Evolutionary conservation across 2,113 vertebrate genomes (phyloP), one percentile per base, ranked within the genome.

Genomic region (Anhinga rufa): DNA sequence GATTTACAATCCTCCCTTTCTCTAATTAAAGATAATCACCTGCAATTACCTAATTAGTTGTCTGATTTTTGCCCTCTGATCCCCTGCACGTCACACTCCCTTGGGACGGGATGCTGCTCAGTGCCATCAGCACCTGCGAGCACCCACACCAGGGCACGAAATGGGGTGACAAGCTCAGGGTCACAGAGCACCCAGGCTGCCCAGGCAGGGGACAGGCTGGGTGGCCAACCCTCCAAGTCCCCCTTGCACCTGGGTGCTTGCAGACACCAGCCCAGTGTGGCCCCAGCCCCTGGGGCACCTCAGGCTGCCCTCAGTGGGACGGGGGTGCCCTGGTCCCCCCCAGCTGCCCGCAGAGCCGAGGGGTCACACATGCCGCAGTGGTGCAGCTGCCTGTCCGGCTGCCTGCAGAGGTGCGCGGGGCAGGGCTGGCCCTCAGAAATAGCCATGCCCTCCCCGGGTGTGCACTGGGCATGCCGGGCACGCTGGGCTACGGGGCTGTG

Each of bases 41-140:
- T 36, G 61, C 52, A 86, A 77, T 92, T 88, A 32, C 46, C 31
- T 90, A 72, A 90, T 94, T 86, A 95, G 57, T 0, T 18, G 12
- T 17, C 34, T 83, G 93, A 58, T 86, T 88, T 86, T 83, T 74
- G 60, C 54, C 86, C 86, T 83, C 86, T 79, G 51, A 51, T 80
- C 66, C 82, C 2, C 0, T 17, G 29, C 28, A 14, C 8, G 0
- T 13, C 1, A 2, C 0, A 0, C 5, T 83, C 71, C 17, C 62
- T 36, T 0, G 0, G 69, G 72, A 34, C 0, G 6, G 32, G 54
- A 61, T 8, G 68, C 46, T 62, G 77, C 13, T 69, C 3, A 2
- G 29, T 62, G 49, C 44, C 3, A 0, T 4, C 86, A 10, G 72
- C 52, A 34, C 36, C 31, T 29, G 2, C 2, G 5, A 40, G n/a